Percentiles rank a stretch among this genome's conserved stretches.
Evolutionary conservation across 1,140 invertebrate genomes (phyloP).

Genomic region (Tetragonula clypearis): DNA sequence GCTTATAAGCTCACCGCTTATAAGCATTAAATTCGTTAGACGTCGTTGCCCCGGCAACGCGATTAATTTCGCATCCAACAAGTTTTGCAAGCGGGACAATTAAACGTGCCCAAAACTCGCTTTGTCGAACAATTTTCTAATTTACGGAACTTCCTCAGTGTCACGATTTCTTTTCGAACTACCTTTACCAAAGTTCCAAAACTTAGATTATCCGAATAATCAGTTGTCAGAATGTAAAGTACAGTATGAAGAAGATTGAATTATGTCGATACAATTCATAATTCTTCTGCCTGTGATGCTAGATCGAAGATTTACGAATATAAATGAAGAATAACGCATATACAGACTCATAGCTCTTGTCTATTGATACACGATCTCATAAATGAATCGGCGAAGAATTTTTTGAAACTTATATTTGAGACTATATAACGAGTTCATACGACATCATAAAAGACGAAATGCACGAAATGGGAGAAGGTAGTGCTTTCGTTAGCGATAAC

Average conservation of each 20-base stretch:
- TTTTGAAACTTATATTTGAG: no score
- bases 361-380: no score
- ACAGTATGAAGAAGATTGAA: accelerated
- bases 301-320: background rate
- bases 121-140: background rate
- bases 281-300: background rate
- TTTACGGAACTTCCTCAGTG: background rate
- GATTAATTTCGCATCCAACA: conserved; percentile 45
- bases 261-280: background rate
- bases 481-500: background rate
- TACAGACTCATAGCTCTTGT: no score
- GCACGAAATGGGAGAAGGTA: no score
- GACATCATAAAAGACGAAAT: no score
- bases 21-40: conserved; percentile 33
- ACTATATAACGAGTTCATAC: no score
- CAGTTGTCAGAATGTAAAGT: background rate
- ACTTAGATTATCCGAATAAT: background rate
- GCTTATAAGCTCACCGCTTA: conserved; percentile 16
- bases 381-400: no score
- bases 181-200: accelerated
- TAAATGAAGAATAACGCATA: no score
- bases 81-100: conserved; percentile 26
- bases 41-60: conserved; percentile 44
- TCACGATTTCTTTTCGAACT: background rate
- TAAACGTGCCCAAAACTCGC: background rate